Base-by-base conservation (phyloP, 30 jellyfish, hydroid and myxozoan species). In the Cassiopea xamachana region DNA sequence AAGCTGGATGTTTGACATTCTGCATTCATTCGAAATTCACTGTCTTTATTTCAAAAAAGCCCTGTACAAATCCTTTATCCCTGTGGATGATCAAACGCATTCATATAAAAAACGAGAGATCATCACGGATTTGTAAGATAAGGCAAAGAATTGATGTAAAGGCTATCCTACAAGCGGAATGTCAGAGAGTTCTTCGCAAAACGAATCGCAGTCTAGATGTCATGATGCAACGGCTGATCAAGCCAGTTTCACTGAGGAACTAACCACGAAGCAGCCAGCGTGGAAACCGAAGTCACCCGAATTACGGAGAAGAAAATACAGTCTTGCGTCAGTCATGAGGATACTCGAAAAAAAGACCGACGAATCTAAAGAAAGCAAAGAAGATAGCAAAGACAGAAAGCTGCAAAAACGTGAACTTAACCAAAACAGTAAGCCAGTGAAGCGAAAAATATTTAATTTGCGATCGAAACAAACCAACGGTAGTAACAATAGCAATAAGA, bases 301-400 rank as follows among this genome's bases (percentile, higher is more conserved):
- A 87, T 80, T 85, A 1, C 85, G 93, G 68, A 81, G 97, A 77
- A 73, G 97, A 68, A 90, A 90, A 64, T 84, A 84, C 87, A 90
- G 97, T 46, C 84, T 90, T 61, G 97, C 92, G 27, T 90, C 97
- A 1, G 93, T 90, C 48, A 90, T 74, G 93, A 67, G 88, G 69
- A 80, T 46, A 48, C 95, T 88, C 68, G 95, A 88, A 49, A 88
- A 88, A 88, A 88, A 88, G 61, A 1, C 90, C 7, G 94, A 87
- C 68, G 88, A 77, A 48, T 7, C 9, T 3, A 72, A 86, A 58
- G 93, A 86, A 72, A 60, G 72, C 67, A 88, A 78, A 64, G 90
- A 70, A 18, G 84, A 78, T 14, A 78, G 43, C 2, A 77, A 64
- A 46, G 94, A 87, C 14, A 72, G 86, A 50, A 70, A 88, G 51